phyloP scores from a whole-genome alignment of 2,113 vertebrate genomes.

The Megaleporinus macrocephalus region DNA sequence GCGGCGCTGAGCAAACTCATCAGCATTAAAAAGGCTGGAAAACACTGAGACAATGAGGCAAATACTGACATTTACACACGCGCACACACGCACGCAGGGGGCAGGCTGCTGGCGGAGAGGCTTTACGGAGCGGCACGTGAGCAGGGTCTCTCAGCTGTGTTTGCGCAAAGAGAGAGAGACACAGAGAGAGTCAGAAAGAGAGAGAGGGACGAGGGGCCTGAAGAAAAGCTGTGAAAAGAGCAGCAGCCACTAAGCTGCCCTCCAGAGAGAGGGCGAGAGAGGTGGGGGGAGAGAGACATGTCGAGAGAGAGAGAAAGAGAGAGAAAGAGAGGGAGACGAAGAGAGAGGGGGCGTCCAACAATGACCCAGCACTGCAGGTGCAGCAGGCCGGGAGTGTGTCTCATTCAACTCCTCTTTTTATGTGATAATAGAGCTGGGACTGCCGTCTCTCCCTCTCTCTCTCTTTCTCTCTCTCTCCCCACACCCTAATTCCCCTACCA shows the following conservation, averaged over 20 bases:
- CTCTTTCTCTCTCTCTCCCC: constrained; percentile 7
- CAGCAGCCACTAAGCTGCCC: constrained; percentile 76
- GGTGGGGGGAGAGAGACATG: constrained; percentile 49
- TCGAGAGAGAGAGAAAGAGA: constrained; percentile 61
- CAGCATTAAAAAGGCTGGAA: constrained; percentile 53
- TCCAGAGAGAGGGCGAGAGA: constrained; percentile 63
- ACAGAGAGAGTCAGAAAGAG: constrained; percentile 40
- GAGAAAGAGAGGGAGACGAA: constrained; percentile 35
- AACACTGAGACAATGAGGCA: constrained; percentile 56
- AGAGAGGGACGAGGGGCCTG: constrained; percentile 54
- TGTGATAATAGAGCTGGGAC: constrained; percentile 81
- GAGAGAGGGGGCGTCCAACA: constrained; percentile 70
- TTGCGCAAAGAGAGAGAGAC: constrained; percentile 65
- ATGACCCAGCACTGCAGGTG: constrained; percentile 82
- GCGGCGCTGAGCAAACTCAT: constrained; percentile 52
- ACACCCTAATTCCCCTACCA: constrained; percentile 64
- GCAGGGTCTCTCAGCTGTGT: constrained; percentile 83
- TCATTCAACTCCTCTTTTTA: constrained; percentile 74
- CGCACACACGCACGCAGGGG: constrained; percentile 59
- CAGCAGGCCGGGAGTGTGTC: constrained; percentile 64
- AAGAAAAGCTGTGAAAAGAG: constrained; percentile 76
- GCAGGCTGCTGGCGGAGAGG: constrained; percentile 57
- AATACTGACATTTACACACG: constrained; percentile 53
- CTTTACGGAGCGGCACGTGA: constrained; percentile 77
- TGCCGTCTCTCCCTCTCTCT: constrained; percentile 72